Base-by-base conservation (phyloP, 2,797 vertebrate genomes). In the Pteropus rufus region DNA sequence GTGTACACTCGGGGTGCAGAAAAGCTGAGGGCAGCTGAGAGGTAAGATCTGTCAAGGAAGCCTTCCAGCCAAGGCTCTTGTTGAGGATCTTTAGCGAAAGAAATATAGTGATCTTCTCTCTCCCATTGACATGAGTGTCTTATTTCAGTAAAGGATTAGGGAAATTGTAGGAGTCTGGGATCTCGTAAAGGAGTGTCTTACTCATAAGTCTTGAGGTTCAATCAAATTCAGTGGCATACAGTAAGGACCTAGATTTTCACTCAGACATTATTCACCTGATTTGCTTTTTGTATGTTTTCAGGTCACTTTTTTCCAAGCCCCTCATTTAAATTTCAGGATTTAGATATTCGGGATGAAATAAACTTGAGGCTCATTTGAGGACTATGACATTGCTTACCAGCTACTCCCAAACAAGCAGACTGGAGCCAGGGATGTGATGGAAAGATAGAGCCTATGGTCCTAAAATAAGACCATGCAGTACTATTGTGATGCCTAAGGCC, bases 1-100 rank as follows among this genome's bases (percentile, higher is more conserved):
- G 99, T 99, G 75, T 99, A 99, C 97, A 99, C 99, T 9, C 99
- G 99, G 14, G 99, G 99, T 0, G 99, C 99, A 0, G 99, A 99
- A 96, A 99, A 99, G 97, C 99, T 99, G 93, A 96, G 99, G 56
- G 99, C 99, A 0, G 99, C 99, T 1, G 99, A 99, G 95, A 98
- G 99, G 99, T 99, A 98, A 98, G 96, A 19, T 64, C 64, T 67
- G 34, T 41, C 9, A 29, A 86, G 75, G 62, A 41, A 39, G 23
- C 44, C 54, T 92, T 72, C 23, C 8, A 76, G 65, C 64, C 36
- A n/a, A 21, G 26, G 26, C 44, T 81, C 62, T 95, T 73, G 26
- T 80, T 54, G 23, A 49, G 21, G 23, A 21, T 76, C 58, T 83
- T 64, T 23, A 87, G 36, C 23, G 64, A 80, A 81, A 81, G 93